Evolutionary conservation across 1,140 invertebrate genomes (phyloP).

Genomic region (Solenopsis invicta): DNA sequence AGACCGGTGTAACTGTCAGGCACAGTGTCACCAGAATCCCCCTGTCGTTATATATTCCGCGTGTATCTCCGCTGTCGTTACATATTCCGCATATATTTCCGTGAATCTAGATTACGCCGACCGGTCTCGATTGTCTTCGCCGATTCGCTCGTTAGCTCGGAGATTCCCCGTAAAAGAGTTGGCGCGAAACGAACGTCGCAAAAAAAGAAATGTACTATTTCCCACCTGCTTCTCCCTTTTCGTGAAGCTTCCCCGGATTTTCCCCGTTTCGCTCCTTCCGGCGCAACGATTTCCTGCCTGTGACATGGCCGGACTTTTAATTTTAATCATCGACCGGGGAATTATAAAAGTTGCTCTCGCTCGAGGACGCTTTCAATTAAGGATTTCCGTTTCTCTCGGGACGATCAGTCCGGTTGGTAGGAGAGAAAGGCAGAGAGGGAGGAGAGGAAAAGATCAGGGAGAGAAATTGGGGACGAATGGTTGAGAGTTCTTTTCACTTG

Average conservation of each 20-base stretch:
- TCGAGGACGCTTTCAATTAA: slow-evolving; percentile 82
- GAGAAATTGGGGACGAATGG: slow-evolving; percentile 61
- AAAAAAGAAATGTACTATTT: slow-evolving; percentile 14
- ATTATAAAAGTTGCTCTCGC: slow-evolving; percentile 80
- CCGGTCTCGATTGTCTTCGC: slow-evolving; percentile 58
- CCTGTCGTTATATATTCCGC: slow-evolving; percentile 54
- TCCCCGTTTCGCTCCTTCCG: slow-evolving; percentile 72
- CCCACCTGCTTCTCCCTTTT: slow-evolving; percentile 47
- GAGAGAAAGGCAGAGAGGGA: slow-evolving; percentile 1
- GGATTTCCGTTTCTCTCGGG: slow-evolving; percentile 78
- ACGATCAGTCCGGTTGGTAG: slow-evolving; percentile 64
- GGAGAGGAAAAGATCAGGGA: slow-evolving; percentile 14
- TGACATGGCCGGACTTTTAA: slow-evolving; percentile 81
- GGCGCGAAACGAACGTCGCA: slow-evolving; percentile 37
- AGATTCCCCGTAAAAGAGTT: slow-evolving; percentile 36
- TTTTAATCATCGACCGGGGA: slow-evolving; percentile 82
- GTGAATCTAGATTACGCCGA: slow-evolving; percentile 57
- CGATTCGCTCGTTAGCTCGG: slow-evolving; percentile 60
- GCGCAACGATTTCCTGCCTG: slow-evolving; percentile 75
- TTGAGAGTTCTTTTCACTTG: slow-evolving; percentile 38
- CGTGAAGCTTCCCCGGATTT: slow-evolving; percentile 61
- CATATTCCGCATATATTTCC: slow-evolving; percentile 64
- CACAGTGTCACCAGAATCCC: slow-evolving; percentile 43
- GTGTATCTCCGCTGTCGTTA: slow-evolving; percentile 60
- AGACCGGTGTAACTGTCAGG: slow-evolving; percentile 54